Evolutionary conservation across 1,140 invertebrate genomes (phyloP), one percentile per base, ranked within the genome.

Genomic region (Antheraea mylitta): DNA sequence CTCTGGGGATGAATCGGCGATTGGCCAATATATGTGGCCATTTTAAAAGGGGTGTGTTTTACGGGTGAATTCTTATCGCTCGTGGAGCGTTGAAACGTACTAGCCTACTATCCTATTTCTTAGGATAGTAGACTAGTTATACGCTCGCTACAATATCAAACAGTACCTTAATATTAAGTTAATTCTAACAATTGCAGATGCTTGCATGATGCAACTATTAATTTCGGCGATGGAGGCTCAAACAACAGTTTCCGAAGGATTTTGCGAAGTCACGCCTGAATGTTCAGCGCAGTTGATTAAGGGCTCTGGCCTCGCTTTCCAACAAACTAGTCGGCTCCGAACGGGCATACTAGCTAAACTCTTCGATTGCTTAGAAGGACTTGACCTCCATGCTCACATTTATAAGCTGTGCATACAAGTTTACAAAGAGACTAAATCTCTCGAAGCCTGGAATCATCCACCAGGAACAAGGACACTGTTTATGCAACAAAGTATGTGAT

Each of bases 361-460:
- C 7, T 91, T 91, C 62, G 87, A 90, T 19, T 91, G 87, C 58
- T 81, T 90, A 81, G 87, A 89, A 60, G 80, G 81, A 18, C 69
- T 87, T 3, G 89, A 91, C 64, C 63, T 89, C 0, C 72, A 79
- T 3, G 89, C 89, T 9, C 79, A 86, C 18, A 89, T 91, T 59
- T 91, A 90, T 69, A 90, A 90, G 69, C 73, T 90, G 3, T 91
- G 89, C 65, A 91, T 90, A 60, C 87, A 91, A 70, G 82, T 90
- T 36, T 90, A 91, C 58, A 91, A 91, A 69, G 89, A 91, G 74
- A 75, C 88, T 0, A 91, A 90, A 59, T 90, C 89, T 3, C 67
- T 91, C 7, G 89, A 91, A 68, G 81, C 82, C 13, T 91, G 89
- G 89, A 75, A 90, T 63, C 82, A 90, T 66, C 89, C 88, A 0